Evolutionary conservation across 1,140 invertebrate species (phyloP), one percentile per base, ranked within the genome.

Genomic region (Pseudomyrmex sp.): DNA sequence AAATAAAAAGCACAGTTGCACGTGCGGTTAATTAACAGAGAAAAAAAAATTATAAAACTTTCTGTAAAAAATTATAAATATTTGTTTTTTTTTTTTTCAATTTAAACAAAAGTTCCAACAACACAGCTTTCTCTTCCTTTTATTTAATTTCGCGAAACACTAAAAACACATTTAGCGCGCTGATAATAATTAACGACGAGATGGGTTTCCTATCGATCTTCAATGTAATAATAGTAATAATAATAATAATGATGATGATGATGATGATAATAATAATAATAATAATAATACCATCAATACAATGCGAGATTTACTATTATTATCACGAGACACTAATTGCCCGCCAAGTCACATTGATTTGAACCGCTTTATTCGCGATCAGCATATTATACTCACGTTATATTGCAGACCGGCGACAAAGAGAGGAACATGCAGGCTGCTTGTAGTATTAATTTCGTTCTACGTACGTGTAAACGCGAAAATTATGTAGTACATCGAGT

Each of bases 271-370:
- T 10, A 35, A 70, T 70, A 70, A 80, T 70, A 35, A 35, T 35
- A 35, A 80, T 70, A 35, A 35, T 35, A 35, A 35, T 35, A 35
- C 0, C 0, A 35, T 35, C 35, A 35, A 35, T 35, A 35, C 35
- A 5, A 35, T 35, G 35, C 5, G 8, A 54, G 56, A 80, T 80
- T 70, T 72, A 59, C 44, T 9, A 72, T 59, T 80, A 59, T 70
- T 79, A 72, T 72, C 44, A 58, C 59, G 46, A 59, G 66, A 72
- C 70, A 72, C 76, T 61, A 80, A 80, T 80, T 70, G 66, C 44
- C 70, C 58, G 54, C 58, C 76, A 79, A 80, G 76, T 48, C 58
- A 80, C 72, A 80, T 70, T 48, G 58, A 80, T 69, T 44, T 3
- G 8, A 72, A 72, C 20, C 76, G 72, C 66, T 80, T 70, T 80